phyloP scores from a whole-genome alignment of 2,888 invertebrate genomes.

The Ferdinandea cuprea region DNA sequence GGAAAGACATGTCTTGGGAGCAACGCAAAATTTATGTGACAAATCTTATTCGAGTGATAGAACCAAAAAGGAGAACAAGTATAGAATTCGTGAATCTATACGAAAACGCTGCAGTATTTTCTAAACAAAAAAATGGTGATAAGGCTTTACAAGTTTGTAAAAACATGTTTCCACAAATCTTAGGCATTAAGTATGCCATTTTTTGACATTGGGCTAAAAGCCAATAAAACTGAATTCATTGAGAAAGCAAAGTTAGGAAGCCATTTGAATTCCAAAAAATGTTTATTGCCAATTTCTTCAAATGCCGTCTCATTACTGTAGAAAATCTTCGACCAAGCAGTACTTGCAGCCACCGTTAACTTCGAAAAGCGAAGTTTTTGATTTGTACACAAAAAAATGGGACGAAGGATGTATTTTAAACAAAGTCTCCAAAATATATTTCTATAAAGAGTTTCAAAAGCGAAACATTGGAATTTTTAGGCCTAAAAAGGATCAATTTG shows the following conservation, averaged over 20 bases:
- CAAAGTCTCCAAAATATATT: not conserved
- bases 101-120: not conserved
- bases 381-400: not conserved
- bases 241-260: not conserved
- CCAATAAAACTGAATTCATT: not conserved
- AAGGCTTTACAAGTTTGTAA: not conserved
- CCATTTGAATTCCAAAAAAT: not conserved
- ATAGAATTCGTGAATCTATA: too few relatives aligned
- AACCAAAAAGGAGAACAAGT: too few relatives aligned
- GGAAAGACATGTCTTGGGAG: too few relatives aligned
- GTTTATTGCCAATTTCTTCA: conserved; percentile 1
- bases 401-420: not conserved
- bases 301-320: not conserved
- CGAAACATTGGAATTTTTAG: not conserved
- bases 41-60: too few relatives aligned
- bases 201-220: not conserved
- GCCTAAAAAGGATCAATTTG: too few relatives aligned
- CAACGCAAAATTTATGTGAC: too few relatives aligned
- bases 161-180: not conserved
- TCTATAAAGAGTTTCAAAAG: not conserved
- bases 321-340: not conserved
- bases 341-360: not conserved
- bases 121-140: conserved; percentile 2
- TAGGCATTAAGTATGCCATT: not conserved
- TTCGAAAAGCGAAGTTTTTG: too few relatives aligned